Evolutionary conservation across 2,888 invertebrate species (phyloP), one percentile per base, ranked within the genome.

Genomic region (Scaptomyza cyrtandrae): DNA sequence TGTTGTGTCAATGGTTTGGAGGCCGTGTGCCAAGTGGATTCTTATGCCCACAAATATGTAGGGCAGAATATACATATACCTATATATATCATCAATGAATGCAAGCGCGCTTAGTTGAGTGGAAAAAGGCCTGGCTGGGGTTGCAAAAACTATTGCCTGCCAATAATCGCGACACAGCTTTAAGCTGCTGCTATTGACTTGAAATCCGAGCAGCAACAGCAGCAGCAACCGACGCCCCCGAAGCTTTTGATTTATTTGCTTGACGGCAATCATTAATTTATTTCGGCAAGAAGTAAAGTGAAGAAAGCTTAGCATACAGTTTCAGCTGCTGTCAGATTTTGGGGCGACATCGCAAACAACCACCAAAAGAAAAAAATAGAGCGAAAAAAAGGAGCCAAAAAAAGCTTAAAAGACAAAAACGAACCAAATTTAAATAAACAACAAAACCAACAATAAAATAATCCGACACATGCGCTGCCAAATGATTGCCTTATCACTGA

Each of bases 401-500:
- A 33, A 41, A 52, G 52, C 54, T 19, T 52, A 41, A 41, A 16
- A 52, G 56, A 31, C 63, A 56, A 62, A 50, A 61, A 64, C 54
- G 56, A 70, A 64, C 48, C 50, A 70, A 79, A 78, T 80, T 74
- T 78, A 77, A 82, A 82, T 85, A 81, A 72, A 14, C 39, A 83
- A 75, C 72, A 61, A 71, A 79, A 66, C 69, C 76, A 78, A 74
- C 80, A 41, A 16, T 41, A 82, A 78, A 87, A 82, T 85, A 85
- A 85, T 85, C 85, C 80, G 85, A 85, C 87, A 85, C 85, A 85
- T 87, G 72, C 80, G 83, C 83, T 83, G 69, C 80, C 85, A 81
- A 81, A 81, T 81, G 81, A 81, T 81, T 84, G 77, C 81, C 79
- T 76, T 73, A 71, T 72, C 62, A 45, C 61, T 13, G 24, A 37